Evolutionary conservation across 2,797 vertebrate genomes (phyloP), one percentile per base, ranked within the genome.

Genomic region (Gymnothorax reevesii): DNA sequence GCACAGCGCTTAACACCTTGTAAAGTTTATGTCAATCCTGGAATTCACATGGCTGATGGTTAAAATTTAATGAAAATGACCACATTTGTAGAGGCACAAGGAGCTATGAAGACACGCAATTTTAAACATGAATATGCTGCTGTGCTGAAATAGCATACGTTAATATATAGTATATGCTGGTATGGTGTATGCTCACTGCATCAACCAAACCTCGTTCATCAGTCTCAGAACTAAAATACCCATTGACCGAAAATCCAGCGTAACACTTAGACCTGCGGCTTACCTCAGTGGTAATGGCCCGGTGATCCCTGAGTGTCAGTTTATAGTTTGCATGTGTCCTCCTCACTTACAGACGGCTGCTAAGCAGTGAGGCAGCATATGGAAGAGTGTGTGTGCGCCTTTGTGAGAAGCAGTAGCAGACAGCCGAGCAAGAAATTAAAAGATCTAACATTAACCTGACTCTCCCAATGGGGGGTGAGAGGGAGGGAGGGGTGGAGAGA

Each of bases 261-360:
- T 33, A 75, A 33, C n/a, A 73, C 20, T 57, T 55, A 66, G 66
- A 57, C 52, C 25, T 64, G 88, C 88, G 73, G 85, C 90, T 88
- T 89, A 91, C 90, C 89, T 93, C 87, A 89, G 90, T 90, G 88
- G 91, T 92, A 91, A 92, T 89, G 92, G 82, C 87, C 84, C 89
- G 79, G 57, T 84, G 88, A 87, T 87, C 84, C 84, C 83, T 73
- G 88, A 75, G 88, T 71, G 88, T 57, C 86, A 86, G 89, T 87
- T 80, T 86, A 84, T 88, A 75, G 89, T 89, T 90, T 89, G 91
- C 89, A 92, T 91, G 82, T 88, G 52, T 54, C 90, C 86, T 89
- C 90, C 89, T 87, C 89, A 85, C 79, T 88, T 86, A 87, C 84
- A 85, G 88, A 33, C 1, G 73, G 77, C 77, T 4, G 49, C 42